phyloP scores from a whole-genome alignment of 2,888 invertebrate species.

The Hyles lineata region DNA sequence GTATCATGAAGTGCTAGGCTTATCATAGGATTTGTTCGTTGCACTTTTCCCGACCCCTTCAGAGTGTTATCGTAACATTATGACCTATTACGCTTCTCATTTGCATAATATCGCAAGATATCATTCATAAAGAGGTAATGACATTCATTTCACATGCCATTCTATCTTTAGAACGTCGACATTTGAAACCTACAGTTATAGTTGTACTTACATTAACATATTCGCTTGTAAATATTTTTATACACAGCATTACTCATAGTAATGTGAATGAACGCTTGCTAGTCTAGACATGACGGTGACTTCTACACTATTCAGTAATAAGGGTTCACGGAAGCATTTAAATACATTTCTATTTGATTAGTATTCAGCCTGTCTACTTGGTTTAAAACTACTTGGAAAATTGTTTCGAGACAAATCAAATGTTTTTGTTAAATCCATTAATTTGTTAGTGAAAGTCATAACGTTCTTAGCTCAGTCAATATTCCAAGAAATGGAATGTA shows the following conservation, averaged over 20 bases:
- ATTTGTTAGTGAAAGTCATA: neutral
- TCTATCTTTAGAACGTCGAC: neutral
- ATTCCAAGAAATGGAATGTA: constrained; percentile 19
- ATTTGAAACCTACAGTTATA: neutral
- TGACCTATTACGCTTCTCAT: neutral
- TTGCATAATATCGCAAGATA: no score
- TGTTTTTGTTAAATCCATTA: constrained; percentile 1
- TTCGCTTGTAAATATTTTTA: neutral
- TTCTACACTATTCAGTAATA: neutral
- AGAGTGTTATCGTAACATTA: neutral
- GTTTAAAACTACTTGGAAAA: neutral
- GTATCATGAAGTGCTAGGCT: no score
- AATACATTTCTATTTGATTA: no score
- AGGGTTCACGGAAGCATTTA: neutral
- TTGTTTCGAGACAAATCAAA: neutral
- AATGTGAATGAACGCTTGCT: neutral
- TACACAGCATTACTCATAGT: constrained; percentile 4
- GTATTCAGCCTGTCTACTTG: neutral
- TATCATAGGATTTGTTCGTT: no score
- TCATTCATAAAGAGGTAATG: neutral
- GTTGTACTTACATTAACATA: constrained; percentile 6
- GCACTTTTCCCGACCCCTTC: no score
- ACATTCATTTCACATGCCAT: neutral
- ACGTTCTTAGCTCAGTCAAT: neutral
- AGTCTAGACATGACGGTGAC: neutral